Conservation (phyloP, 2,888 invertebrate species). For the Tachina lurida region DNA sequence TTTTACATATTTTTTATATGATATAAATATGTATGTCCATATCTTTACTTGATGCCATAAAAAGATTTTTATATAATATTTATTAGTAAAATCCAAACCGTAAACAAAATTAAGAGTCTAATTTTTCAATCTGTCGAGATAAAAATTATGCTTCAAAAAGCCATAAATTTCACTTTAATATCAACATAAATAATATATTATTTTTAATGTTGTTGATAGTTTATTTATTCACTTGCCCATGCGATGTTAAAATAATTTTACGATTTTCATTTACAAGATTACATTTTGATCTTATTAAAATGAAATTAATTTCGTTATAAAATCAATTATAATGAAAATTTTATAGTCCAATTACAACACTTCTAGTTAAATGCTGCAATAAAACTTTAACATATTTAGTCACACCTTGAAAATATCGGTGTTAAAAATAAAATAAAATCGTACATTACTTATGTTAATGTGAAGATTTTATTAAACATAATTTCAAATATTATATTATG, state of each 20-base stretch:
- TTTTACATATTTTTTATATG: no score
- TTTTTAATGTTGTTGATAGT: background rate
- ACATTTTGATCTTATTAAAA: constrained; percentile 5
- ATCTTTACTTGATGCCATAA: no score
- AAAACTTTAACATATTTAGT: background rate
- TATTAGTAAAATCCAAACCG: no score
- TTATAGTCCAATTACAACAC: background rate
- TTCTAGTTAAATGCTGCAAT: background rate
- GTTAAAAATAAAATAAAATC: background rate
- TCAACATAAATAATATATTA: background rate
- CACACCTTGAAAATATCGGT: background rate
- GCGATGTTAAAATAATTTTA: background rate
- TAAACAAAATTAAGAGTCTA: no score
- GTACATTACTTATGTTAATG: background rate
- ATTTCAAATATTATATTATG: background rate
- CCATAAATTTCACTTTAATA: background rate
- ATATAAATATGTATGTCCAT: no score
- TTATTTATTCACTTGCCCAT: background rate
- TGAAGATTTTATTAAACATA: background rate
- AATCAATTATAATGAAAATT: background rate
- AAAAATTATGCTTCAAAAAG: background rate
- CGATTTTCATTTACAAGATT: constrained; percentile 1
- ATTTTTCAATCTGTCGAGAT: background rate
- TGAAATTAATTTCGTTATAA: background rate
- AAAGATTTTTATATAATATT: no score